These are phyloP conservation scores for Brachionus rotundiformis DNA, from an alignment of 1,140 invertebrate species.

Conservation along the genomic window DNA sequence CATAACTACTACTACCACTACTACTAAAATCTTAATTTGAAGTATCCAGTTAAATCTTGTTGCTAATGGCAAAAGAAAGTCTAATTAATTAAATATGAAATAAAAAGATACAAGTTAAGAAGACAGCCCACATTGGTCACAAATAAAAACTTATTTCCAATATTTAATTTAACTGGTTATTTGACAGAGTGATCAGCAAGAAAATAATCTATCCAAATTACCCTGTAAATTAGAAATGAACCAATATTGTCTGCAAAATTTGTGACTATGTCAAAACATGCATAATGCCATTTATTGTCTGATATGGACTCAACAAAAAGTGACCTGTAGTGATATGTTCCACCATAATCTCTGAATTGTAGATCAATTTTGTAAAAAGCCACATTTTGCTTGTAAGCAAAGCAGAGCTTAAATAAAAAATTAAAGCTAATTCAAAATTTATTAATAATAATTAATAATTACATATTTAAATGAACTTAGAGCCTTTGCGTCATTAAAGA, in stretches of 20 bases:
- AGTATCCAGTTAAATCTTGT: no score
- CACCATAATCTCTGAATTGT: not conserved
- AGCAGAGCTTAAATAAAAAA: constrained; percentile 44
- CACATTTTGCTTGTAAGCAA: constrained; percentile 17
- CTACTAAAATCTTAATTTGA: no score
- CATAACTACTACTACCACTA: no score
- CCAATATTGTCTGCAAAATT: not conserved
- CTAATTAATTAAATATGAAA: no score
- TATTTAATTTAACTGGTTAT: no score
- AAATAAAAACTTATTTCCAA: no score
- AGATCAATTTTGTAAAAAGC: not conserved
- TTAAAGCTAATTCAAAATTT: not conserved
- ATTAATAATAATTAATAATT: not conserved
- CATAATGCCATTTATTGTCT: constrained; percentile 41
- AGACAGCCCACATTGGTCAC: no score
- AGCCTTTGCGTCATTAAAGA: not conserved
- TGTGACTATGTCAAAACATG: constrained; percentile 12
- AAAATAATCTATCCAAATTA: not conserved
- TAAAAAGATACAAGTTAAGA: no score
- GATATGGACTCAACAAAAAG: not conserved
- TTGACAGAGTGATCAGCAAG: no score
- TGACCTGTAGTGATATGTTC: not conserved
- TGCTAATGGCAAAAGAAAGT: no score
- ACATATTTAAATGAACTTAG: not conserved
- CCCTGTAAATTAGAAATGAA: not conserved